Conservation (phyloP, 2,113 vertebrate species). For the Nannospalax galili region DNA sequence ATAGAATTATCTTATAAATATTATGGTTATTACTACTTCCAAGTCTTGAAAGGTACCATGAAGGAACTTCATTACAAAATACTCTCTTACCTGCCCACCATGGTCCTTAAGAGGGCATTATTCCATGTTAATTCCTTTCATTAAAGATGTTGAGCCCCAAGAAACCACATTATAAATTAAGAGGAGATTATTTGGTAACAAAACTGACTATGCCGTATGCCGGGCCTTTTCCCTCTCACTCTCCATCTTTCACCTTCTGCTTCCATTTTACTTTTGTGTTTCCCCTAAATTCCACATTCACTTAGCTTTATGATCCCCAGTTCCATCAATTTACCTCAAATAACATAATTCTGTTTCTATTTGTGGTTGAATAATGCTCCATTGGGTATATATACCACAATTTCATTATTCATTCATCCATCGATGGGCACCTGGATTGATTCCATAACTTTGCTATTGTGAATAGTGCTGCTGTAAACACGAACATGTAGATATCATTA, state of each 20-base stretch:
- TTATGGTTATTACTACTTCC: not conserved
- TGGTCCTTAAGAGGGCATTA: not conserved
- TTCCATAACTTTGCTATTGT: not conserved
- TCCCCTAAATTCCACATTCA: not conserved
- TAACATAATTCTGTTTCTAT: not conserved
- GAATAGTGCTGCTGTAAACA: not conserved
- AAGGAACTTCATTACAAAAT: not conserved
- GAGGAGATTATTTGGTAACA: not conserved
- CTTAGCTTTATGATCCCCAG: not conserved
- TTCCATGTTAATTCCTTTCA: not conserved
- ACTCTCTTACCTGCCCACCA: not conserved
- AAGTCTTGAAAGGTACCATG: not conserved
- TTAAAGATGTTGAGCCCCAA: not conserved
- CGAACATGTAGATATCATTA: not conserved
- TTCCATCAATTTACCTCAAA: not conserved
- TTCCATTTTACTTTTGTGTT: not conserved
- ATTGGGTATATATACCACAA: not conserved
- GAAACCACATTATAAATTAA: constrained; percentile 8
- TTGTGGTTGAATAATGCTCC: not conserved
- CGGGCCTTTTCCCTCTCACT: not conserved
- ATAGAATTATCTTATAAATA: not conserved
- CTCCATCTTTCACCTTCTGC: not conserved
- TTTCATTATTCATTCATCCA: not conserved
- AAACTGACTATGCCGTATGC: not conserved
- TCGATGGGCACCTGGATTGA: not conserved